Evolutionary conservation across 2,113 vertebrate species (phyloP).

Genomic region (Poecile atricapillus): DNA sequence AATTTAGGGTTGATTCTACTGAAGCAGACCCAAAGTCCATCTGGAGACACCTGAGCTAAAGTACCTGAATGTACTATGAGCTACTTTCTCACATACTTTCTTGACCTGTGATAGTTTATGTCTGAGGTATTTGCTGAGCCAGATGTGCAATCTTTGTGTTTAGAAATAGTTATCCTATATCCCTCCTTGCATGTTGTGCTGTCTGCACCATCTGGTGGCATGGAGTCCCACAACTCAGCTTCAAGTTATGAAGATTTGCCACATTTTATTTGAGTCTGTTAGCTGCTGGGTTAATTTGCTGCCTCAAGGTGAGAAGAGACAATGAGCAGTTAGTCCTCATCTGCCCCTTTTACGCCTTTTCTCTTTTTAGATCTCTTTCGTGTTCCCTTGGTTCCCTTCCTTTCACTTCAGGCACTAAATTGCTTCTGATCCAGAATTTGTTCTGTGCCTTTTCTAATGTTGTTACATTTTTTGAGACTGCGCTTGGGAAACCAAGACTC

Average conservation of each 20-base stretch:
- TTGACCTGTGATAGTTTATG: background rate
- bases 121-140: background rate
- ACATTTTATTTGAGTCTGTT: background rate
- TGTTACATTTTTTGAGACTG: background rate
- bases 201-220: background rate
- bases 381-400: background rate
- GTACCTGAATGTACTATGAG: background rate
- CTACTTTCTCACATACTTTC: background rate
- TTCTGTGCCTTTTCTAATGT: background rate
- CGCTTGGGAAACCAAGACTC: background rate
- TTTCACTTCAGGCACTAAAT: background rate
- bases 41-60: background rate
- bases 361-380: background rate
- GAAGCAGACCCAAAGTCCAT: background rate
- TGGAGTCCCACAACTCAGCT: background rate
- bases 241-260: background rate
- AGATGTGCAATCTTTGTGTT: background rate
- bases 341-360: background rate
- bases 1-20: background rate
- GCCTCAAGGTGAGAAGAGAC: background rate
- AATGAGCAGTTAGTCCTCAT: background rate
- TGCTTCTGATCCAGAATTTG: background rate
- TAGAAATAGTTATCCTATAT: background rate
- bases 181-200: background rate
- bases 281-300: background rate